phyloP scores from a whole-genome alignment of 35 echinoderm and acorn worm genomes.

The Apostichopus parvimensis region DNA sequence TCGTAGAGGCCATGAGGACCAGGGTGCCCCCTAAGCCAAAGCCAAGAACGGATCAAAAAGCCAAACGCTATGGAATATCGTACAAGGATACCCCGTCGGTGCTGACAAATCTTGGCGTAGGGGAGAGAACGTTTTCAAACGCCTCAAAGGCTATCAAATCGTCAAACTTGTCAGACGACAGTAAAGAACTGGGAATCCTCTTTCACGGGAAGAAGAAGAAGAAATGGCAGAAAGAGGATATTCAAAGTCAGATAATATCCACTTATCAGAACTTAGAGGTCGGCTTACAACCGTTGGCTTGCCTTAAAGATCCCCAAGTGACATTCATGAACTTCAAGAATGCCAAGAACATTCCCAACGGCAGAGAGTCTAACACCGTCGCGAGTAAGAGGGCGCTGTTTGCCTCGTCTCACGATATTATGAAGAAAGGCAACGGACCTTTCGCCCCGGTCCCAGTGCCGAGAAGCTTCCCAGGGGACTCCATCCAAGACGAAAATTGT shows the following conservation, averaged over 20 bases:
- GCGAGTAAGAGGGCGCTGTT: background rate
- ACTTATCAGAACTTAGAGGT: constrained; percentile 88
- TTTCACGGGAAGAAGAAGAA: constrained; percentile 61
- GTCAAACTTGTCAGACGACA: constrained; percentile 51
- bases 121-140: constrained; percentile 40
- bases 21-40: constrained; percentile 69
- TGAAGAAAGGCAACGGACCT: background rate
- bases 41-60: constrained; percentile 65
- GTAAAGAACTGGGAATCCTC: constrained; percentile 50
- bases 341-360: background rate
- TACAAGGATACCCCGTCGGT: constrained; percentile 75
- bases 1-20: constrained; percentile 65
- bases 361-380: constrained; percentile 16
- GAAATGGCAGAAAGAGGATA: constrained; percentile 68
- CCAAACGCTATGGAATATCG: constrained; percentile 74
- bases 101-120: background rate
- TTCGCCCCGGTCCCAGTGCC: constrained; percentile 4
- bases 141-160: constrained; percentile 31
- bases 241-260: constrained; percentile 58
- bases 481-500: constrained; percentile 14
- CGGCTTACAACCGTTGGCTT: constrained; percentile 33
- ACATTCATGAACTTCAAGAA: constrained; percentile 50
- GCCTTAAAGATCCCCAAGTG: constrained; percentile 27
- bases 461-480: background rate
- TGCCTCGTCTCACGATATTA: background rate